Evolutionary conservation across 2,797 vertebrate genomes (phyloP).

Genomic region (Mus spretus): DNA sequence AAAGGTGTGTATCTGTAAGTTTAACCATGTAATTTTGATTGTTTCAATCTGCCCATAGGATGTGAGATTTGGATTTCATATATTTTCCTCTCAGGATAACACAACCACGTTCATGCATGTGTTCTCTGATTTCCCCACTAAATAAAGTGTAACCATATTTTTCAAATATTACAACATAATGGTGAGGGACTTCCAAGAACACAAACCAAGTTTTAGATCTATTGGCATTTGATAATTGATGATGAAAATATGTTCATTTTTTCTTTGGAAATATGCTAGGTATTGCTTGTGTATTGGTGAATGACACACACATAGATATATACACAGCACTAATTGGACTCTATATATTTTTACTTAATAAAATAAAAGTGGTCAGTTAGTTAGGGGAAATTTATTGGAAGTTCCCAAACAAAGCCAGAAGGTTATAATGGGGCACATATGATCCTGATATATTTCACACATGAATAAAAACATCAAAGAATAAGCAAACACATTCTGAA

Average conservation of each 20-base stretch:
- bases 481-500: too few relatives aligned
- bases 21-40: background rate
- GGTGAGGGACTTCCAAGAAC: background rate
- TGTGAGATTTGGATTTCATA: too few relatives aligned
- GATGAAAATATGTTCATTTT: background rate
- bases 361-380: background rate
- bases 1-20: background rate
- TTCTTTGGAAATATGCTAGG: background rate
- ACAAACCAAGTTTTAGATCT: background rate
- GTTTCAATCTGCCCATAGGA: too few relatives aligned
- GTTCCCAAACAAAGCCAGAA: too few relatives aligned
- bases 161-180: background rate
- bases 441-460: too few relatives aligned
- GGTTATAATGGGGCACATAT: too few relatives aligned
- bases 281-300: background rate
- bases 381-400: too few relatives aligned
- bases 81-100: too few relatives aligned
- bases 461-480: too few relatives aligned
- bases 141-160: background rate
- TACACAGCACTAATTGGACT: background rate
- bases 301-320: background rate
- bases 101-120: too few relatives aligned
- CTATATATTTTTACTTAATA: background rate
- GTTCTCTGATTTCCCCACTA: too few relatives aligned
- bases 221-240: background rate